Conservation (phyloP, 2,113 vertebrate genomes). For the Clarias batrachus region DNA sequence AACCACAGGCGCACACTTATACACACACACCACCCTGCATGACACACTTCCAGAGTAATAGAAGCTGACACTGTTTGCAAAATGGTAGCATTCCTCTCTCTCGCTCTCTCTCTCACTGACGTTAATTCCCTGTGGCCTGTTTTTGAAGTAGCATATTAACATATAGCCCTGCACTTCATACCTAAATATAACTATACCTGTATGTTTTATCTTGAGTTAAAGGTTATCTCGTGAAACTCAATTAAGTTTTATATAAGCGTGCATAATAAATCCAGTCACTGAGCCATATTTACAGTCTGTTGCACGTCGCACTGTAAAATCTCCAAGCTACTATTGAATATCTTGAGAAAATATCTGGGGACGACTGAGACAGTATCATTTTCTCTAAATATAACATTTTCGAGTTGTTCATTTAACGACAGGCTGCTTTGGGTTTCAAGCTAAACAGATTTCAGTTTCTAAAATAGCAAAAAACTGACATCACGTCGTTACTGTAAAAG, state of each 20-base stretch:
- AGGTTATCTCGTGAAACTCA: background rate
- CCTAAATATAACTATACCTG: background rate
- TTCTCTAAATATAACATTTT: background rate
- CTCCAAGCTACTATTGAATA: background rate
- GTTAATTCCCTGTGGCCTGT: background rate
- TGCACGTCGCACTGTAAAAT: background rate
- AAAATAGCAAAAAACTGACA: background rate
- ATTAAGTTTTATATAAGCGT: background rate
- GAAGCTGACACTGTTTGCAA: constrained; percentile 54
- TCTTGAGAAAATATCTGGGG: background rate
- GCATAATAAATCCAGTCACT: background rate
- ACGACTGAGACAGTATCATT: background rate
- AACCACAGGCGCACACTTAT: constrained; percentile 30
- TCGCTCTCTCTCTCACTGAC: background rate
- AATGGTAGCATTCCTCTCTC: constrained; percentile 37
- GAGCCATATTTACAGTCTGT: too few relatives aligned
- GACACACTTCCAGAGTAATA: constrained; percentile 41
- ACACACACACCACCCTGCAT: constrained; percentile 40
- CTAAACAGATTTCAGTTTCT: background rate
- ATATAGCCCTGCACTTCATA: background rate
- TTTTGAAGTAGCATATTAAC: background rate
- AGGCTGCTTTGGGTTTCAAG: background rate
- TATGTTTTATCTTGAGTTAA: background rate
- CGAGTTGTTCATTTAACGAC: background rate
- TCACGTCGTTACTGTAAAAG: background rate